These are phyloP conservation scores for Oegoconia quadripuncta DNA, from an alignment of 2,888 invertebrate species.

Conservation along the genomic window DNA sequence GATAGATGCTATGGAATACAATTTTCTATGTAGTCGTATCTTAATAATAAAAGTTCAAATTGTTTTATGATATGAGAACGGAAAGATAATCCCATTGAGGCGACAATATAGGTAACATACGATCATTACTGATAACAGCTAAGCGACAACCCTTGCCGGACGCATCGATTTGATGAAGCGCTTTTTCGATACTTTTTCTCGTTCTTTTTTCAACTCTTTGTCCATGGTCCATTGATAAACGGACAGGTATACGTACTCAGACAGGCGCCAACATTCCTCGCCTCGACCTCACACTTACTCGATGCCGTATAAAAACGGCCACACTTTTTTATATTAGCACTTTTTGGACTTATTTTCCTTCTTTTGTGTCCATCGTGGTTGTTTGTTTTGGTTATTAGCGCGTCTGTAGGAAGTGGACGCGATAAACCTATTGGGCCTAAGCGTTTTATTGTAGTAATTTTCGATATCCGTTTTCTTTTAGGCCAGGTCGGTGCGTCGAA, in stretches of 20 bases:
- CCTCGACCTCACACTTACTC: constrained; percentile 77
- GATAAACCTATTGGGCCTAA: constrained; percentile 74
- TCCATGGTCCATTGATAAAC: constrained; percentile 76
- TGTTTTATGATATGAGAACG: constrained; percentile 1
- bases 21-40: background rate
- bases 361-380: constrained; percentile 67
- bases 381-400: constrained; percentile 78
- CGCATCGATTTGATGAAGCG: constrained; percentile 73
- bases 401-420: constrained; percentile 73
- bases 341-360: constrained; percentile 74
- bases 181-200: constrained; percentile 69
- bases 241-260: constrained; percentile 79
- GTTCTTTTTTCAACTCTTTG: constrained; percentile 64
- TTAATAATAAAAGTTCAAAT: background rate
- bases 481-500: no score
- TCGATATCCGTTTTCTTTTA: constrained; percentile 65
- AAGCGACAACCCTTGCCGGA: constrained; percentile 71
- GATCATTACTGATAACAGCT: constrained; percentile 23
- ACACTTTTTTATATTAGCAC: constrained; percentile 75
- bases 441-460: constrained; percentile 77
- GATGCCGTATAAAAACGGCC: constrained; percentile 72
- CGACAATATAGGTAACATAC: constrained; percentile 8
- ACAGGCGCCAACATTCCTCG: constrained; percentile 79
- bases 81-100: constrained; percentile 11
- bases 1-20: no score